Conservation (phyloP, 2,797 vertebrate species). For the Trematomus bernacchii region DNA sequence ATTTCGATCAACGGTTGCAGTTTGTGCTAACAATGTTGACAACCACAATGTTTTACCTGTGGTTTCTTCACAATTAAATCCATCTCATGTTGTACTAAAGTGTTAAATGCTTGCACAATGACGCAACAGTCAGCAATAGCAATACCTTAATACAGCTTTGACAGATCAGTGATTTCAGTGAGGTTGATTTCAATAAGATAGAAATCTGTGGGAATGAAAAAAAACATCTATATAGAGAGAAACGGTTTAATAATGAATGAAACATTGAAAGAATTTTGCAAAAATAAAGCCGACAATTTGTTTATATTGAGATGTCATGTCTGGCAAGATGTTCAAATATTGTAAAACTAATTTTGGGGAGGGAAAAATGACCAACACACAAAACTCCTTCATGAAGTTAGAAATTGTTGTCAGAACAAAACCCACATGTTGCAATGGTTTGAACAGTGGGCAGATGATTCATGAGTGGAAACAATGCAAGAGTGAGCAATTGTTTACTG, state of each 20-base stretch:
- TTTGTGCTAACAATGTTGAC: background rate
- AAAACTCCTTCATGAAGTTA: too few relatives aligned
- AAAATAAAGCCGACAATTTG: background rate
- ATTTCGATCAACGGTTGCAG: too few relatives aligned
- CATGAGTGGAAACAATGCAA: background rate
- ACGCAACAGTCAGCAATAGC: background rate
- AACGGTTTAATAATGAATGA: background rate
- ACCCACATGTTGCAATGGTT: constrained; percentile 11
- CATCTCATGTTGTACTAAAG: background rate
- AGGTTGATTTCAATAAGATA: background rate
- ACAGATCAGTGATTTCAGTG: background rate
- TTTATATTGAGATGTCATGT: background rate
- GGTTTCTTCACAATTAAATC: background rate
- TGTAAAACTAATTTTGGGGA: too few relatives aligned
- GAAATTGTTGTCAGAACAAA: background rate
- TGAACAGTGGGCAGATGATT: constrained; percentile 18
- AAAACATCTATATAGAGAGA: too few relatives aligned
- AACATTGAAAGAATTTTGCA: background rate
- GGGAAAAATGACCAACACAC: too few relatives aligned
- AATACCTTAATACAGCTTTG: background rate
- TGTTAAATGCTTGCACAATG: background rate
- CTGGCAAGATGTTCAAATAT: background rate
- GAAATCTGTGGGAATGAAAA: background rate
- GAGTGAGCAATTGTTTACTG: background rate
- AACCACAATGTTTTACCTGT: background rate